phyloP scores from a whole-genome alignment of 2,888 invertebrate genomes.

The Pilophorus perplexus region DNA sequence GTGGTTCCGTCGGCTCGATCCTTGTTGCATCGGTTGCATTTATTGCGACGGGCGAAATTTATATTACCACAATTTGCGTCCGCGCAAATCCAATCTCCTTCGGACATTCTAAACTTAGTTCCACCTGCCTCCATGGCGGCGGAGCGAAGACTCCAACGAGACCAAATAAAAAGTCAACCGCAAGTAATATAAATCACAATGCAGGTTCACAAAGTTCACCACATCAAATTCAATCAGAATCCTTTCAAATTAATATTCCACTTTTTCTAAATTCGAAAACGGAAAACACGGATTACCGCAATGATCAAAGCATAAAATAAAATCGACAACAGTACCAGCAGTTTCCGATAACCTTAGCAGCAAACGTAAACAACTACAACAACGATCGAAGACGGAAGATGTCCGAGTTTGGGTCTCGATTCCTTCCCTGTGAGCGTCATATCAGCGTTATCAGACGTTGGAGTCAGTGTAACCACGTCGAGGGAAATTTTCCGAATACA shows the following conservation, averaged over 20 bases:
- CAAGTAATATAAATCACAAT: no score
- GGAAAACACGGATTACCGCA: background rate
- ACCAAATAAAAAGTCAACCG: background rate
- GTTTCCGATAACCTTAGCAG: constrained; percentile 12
- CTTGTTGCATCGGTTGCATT: constrained; percentile 91
- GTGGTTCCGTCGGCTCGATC: constrained; percentile 49
- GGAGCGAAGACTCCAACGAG: no score
- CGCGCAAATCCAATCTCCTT: constrained; percentile 66
- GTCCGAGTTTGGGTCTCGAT: background rate
- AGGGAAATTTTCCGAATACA: no score
- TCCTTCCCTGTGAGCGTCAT: constrained; percentile 2
- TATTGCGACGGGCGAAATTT: constrained; percentile 85
- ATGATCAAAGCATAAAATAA: background rate
- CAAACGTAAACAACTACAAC: constrained; percentile 23
- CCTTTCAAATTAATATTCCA: no score
- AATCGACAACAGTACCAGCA: background rate
- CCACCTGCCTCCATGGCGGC: constrained; percentile 40
- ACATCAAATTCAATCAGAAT: no score
- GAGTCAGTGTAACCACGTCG: no score
- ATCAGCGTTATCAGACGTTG: constrained; percentile 1
- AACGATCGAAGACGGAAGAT: constrained; percentile 9
- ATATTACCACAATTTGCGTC: constrained; percentile 79
- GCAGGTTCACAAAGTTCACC: no score
- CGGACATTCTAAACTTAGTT: constrained; percentile 50
- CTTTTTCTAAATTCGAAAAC: no score